These are phyloP conservation scores for Scaptomyza tumidula DNA, from an alignment of 2,888 invertebrate species.

Conservation along the genomic window DNA sequence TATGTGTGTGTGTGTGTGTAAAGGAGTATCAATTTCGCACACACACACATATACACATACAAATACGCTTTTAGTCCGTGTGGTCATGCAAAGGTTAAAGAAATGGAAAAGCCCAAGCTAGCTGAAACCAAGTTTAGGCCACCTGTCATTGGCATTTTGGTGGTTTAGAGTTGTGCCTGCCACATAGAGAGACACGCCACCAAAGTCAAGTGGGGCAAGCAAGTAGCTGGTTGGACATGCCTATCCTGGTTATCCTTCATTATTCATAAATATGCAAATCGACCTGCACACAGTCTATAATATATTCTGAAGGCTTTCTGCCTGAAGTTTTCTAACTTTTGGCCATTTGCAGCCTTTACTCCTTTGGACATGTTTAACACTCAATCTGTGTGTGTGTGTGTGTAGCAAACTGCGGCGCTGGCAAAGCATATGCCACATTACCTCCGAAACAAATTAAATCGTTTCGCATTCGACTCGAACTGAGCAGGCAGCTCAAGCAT, in stretches of 20 bases:
- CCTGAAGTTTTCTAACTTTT: constrained; percentile 16
- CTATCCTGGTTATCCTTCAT: constrained; percentile 82
- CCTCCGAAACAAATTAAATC: constrained; percentile 79
- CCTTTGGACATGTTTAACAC: constrained; percentile 66
- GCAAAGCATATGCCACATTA: constrained; percentile 75
- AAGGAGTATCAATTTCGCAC: constrained; percentile 70
- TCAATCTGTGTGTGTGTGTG: constrained; percentile 51
- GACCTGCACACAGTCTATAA: constrained; percentile 65
- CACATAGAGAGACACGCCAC: constrained; percentile 45
- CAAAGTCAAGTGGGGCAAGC: constrained; percentile 29
- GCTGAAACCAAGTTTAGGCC: constrained; percentile 31
- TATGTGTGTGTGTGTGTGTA: constrained; percentile 18
- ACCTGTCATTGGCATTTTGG: constrained; percentile 50
- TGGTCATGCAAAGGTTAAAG: constrained; percentile 78
- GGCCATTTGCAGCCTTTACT: constrained; percentile 34
- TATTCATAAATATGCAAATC: constrained; percentile 85
- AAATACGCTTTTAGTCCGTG: constrained; percentile 22
- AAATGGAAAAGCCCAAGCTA: constrained; percentile 65
- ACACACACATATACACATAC: constrained; percentile 19
- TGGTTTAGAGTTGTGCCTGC: constrained; percentile 21
- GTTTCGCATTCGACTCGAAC: constrained; percentile 70
- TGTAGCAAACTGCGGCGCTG: constrained; percentile 60
- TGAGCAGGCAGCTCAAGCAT: constrained; percentile 56
- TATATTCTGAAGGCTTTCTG: constrained; percentile 82
- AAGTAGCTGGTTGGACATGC: constrained; percentile 25